phyloP scores from a whole-genome alignment of 2,888 invertebrate species.

The Lepidochrysops patricia region DNA sequence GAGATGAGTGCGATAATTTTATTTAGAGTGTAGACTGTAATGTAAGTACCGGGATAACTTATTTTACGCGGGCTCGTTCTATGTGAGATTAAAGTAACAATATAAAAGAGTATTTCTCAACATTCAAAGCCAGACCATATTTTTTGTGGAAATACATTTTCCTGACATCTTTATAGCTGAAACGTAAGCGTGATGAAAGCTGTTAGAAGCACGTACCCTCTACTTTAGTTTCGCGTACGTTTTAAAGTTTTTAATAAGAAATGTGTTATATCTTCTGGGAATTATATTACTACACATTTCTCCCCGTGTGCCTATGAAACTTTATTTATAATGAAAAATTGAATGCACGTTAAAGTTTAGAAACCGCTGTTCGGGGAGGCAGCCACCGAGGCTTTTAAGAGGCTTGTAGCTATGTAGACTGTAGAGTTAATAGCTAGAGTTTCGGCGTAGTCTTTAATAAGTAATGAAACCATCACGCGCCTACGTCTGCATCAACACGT shows the following conservation, averaged over 20 bases:
- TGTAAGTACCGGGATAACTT: conserved; percentile 15
- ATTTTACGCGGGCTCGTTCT: conserved; percentile 15
- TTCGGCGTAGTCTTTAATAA: conserved; percentile 16
- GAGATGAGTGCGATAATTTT: conserved; percentile 10
- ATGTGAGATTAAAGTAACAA: conserved; percentile 18
- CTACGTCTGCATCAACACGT: conserved; percentile 27
- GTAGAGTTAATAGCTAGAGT: conserved; percentile 16
- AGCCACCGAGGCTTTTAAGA: conserved; percentile 15
- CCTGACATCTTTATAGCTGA: background rate
- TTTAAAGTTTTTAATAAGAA: background rate
- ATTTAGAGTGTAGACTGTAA: background rate
- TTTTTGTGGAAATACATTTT: conserved; percentile 4
- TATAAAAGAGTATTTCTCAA: conserved; percentile 14
- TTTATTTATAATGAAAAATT: background rate
- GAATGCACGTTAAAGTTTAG: conserved; percentile 5
- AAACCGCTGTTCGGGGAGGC: conserved; percentile 6
- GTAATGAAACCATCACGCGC: conserved; percentile 28
- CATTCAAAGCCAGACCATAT: background rate
- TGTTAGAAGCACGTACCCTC: conserved; percentile 8
- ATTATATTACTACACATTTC: background rate
- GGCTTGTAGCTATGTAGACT: conserved; percentile 15
- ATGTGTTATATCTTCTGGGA: background rate
- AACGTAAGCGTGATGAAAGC: conserved; percentile 3
- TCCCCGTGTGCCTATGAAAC: background rate
- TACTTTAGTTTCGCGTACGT: background rate